Base-by-base conservation (phyloP, 1,140 invertebrate genomes). In the Procambarus clarkii region DNA sequence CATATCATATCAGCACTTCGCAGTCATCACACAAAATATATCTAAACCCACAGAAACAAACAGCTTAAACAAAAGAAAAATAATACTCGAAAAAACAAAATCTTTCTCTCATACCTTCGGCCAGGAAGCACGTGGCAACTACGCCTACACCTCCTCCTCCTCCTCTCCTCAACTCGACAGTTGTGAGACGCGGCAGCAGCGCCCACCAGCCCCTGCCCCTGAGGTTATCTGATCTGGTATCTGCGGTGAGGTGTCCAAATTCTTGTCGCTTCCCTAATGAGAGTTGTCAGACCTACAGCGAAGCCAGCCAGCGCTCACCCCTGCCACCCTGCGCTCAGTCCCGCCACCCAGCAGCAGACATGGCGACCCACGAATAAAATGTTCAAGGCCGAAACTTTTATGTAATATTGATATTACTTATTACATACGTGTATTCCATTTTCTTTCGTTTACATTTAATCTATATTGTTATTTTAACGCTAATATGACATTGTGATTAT, bases 221-320 rank as follows among this genome's bases (percentile, higher is more conserved):
- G 82, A 91, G 89, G 89, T 91, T 91, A 91, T 91, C 89, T 91
- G 89, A 91, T 85, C 89, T 85, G 81, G 89, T 91, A 91, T 91
- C 89, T 91, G 89, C 89, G 89, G 81, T 86, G 82, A 91, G 89
- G 89, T 91, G 89, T 91, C 89, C 74, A 91, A 91, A 91, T 91
- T 91, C 88, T 91, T 91, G 88, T 91, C 88, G 88, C 88, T 91
- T 80, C 88, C 78, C 88, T 91, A 91, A 91, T 91, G 88, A 91
- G 88, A 84, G 34, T 91, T 91, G 88, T 91, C 88, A 91, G 88
- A 91, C 88, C 88, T 91, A 91, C 88, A 85, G 76, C 88, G 88
- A 91, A 46, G 88, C 83, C 71, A 48, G 71, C 60, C 48, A 79
- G 82, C 60, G 48, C 69, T 46, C 24, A 74, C 45, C 83, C 46